Evolutionary conservation across 35 echinoderm and acorn worm genomes (phyloP), one percentile per base, ranked within the genome.

Genomic region (Patiria miniata): DNA sequence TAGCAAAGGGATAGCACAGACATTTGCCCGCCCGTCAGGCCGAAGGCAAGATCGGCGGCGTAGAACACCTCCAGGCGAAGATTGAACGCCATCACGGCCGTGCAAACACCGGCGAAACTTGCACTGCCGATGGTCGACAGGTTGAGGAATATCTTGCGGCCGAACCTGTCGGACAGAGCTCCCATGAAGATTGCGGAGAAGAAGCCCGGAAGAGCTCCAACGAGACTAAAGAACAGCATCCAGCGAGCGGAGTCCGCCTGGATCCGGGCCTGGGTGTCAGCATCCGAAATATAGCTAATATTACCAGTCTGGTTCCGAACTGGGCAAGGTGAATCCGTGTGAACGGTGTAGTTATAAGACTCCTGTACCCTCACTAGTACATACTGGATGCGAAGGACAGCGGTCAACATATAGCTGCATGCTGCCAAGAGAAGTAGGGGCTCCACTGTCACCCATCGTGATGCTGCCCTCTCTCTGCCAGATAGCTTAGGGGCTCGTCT

Each of bases 1-100:
- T 81, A 61, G 51, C 77, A 89, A 0, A 78, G 56, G 6, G 87
- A 39, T 1, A 89, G 40, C 53, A 89, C 55, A 52, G 81, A 56
- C 15, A 78, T 59, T 22, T 59, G 81, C 52, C 78, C 78, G 18
- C 87, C 87, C 32, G 44, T 81, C 18, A 82, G 8, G 21, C 87
- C 87, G 14, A 82, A 23, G 33, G 39, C 18, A 68, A 89, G 42
- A 47, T 14, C 36, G 8, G 34, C 78, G 15, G 51, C 36, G n/a
- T 39, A 18, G 2, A 81, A 50, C 8, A 81, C 39, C 78, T 50
- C 78, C 16, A 81, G 16, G 5, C 1, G 78, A 16, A 81, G 78
- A 42, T 81, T 15, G 51, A 81, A 50, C 1, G 21, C 15, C 8
- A 81, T 81, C 2, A 81, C 78, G 8, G 29, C 29, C 39, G 51